Evolutionary conservation across 2,888 invertebrate species (phyloP), one percentile per base, ranked within the genome.

Genomic region (Agonum fuliginosum): DNA sequence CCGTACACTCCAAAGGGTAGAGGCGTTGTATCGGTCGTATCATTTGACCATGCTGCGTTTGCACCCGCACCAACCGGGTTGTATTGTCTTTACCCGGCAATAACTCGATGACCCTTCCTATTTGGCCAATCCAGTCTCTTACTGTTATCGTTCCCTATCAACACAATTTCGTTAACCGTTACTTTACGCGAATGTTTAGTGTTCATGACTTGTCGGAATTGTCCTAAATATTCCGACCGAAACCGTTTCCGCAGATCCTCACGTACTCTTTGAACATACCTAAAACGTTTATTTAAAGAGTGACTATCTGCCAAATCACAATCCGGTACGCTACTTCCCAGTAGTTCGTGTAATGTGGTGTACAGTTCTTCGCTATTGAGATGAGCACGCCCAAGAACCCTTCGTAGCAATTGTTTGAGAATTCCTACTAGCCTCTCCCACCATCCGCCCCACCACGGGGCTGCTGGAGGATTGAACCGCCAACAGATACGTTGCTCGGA

Each of bases 61-160:
- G 34, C 17, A 67, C 65, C 1, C 65, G 65, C 65, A 67, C 65
- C 37, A 94, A 84, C 94, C 37, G 65, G 1, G n/a, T n/a, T 67
- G 1, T 67, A 67, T 34, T 67, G 65, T 67, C 65, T 67, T 37
- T 37, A 2, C 65, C 65, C 37, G 65, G 14, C 2, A 67, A 2
- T 19, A 37, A 17, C 22, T 54, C 54, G n/a, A 54, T 41, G 17
- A 73, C 62, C 12, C 73, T 27, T 12, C 24, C 73, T 30, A 58
- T 14, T 20, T 17, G 54, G 69, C 76, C 76, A 76, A 5, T 76
- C 51, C 10, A 46, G 4, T 19, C 67, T 17, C 34, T 76, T 76
- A 4, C n/a, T 4, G 19, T 76, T 67, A 20, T 76, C 76, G 34
- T 41, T 67, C 6, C 48, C 48, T 1, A 73, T 19, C 54, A 73